Evolutionary conservation across 2,113 vertebrate genomes (phyloP).

Genomic region (Sceloporus tristichus): DNA sequence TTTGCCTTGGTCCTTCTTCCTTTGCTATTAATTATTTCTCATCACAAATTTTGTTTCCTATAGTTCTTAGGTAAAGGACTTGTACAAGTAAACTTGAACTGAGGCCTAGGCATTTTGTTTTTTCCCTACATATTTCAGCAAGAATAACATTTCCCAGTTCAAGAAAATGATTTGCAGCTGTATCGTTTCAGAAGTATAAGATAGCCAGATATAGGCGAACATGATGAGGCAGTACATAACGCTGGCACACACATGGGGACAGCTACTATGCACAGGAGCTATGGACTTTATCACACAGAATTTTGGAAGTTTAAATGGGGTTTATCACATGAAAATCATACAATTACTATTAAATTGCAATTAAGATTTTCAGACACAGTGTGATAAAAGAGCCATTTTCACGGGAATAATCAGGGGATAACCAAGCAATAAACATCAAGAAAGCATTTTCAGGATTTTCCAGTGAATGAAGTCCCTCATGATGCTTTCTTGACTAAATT

Average conservation of each 20-base stretch:
- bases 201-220: background rate
- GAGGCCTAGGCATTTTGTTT: background rate
- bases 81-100: background rate
- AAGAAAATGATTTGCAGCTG: background rate
- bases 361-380: no score
- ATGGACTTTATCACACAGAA: no score
- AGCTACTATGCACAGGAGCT: background rate
- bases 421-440: no score
- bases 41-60: slow-evolving; percentile 29
- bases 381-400: no score
- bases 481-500: no score
- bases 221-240: background rate
- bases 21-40: slow-evolving; percentile 17
- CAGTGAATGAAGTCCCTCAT: no score
- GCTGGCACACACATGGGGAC: no score
- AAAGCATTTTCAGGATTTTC: no score
- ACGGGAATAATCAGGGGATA: no score
- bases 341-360: no score
- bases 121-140: background rate
- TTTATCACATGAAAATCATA: no score
- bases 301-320: no score
- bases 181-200: background rate
- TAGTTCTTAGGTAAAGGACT: slow-evolving; percentile 9
- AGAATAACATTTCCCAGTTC: background rate
- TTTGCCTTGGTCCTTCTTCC: slow-evolving; percentile 35